Conservation (phyloP, 2,113 vertebrate genomes). For the Callionymus lyra region DNA sequence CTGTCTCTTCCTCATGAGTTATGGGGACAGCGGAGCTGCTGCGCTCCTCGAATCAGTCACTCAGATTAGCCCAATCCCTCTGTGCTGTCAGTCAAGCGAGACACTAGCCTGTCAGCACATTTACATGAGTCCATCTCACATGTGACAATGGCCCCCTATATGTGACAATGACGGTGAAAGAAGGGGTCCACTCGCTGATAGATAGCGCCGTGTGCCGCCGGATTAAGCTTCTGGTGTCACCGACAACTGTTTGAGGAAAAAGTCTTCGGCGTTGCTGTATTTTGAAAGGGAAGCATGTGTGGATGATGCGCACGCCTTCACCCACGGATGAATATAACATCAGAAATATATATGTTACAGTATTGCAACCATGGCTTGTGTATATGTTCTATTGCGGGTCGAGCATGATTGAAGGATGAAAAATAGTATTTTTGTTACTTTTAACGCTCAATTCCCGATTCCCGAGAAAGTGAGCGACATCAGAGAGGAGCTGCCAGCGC, state of each 20-base stretch:
- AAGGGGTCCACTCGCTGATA: constrained; percentile 45
- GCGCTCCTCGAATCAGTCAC: constrained; percentile 54
- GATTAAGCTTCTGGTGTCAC: constrained; percentile 46
- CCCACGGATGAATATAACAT: not conserved
- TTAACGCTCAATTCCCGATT: too few species aligned
- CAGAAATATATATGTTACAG: constrained; percentile 26
- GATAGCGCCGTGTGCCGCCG: constrained; percentile 42
- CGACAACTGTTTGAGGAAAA: constrained; percentile 45
- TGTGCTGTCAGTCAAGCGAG: constrained; percentile 56
- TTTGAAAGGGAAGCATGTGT: constrained; percentile 40
- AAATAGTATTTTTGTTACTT: too few species aligned
- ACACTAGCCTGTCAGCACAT: constrained; percentile 60
- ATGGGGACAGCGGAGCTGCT: constrained; percentile 49
- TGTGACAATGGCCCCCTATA: constrained; percentile 51
- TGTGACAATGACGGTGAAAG: constrained; percentile 43
- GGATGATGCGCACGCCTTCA: constrained; percentile 29
- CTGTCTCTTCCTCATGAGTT: constrained; percentile 66
- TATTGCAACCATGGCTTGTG: too few species aligned
- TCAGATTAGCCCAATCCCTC: constrained; percentile 70
- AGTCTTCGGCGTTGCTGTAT: constrained; percentile 38
- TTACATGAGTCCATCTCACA: constrained; percentile 56
- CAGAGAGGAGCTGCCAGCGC: too few species aligned
- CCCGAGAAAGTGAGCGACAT: too few species aligned
- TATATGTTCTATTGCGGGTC: too few species aligned
- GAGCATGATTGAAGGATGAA: too few species aligned